Percentiles rank a stretch among this genome's conserved stretches.
These are phyloP conservation scores for Agrochola lychnidis DNA, from an alignment of 2,888 invertebrate genomes.

Conservation along the genomic window DNA sequence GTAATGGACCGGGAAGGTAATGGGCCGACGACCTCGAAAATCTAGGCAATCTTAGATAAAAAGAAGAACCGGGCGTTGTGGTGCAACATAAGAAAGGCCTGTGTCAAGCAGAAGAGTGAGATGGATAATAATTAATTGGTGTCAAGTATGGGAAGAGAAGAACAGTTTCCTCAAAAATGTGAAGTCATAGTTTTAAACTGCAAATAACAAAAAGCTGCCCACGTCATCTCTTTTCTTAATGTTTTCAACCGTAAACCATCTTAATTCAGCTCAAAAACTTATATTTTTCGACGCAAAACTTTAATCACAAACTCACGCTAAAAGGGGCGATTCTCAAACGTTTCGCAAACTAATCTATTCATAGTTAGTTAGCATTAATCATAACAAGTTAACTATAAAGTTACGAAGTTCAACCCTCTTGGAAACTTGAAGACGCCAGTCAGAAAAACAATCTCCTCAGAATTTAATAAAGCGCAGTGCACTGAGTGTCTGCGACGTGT, in stretches of 20 bases:
- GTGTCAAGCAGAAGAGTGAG: background rate
- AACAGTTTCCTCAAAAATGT: background rate
- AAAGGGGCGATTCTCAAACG: constrained; percentile 57
- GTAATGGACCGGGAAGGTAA: background rate
- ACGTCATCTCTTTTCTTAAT: constrained; percentile 17
- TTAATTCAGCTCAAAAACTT: constrained; percentile 45
- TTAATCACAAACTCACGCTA: constrained; percentile 55
- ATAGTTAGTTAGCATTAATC: constrained; percentile 69
- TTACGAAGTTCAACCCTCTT: constrained; percentile 67
- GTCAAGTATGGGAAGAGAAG: background rate
- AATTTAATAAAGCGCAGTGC: constrained; percentile 73
- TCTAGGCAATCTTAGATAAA: background rate
- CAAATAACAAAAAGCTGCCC: constrained; percentile 17
- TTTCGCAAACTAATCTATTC: constrained; percentile 68
- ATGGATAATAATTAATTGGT: background rate
- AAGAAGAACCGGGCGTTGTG: background rate
- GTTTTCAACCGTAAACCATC: constrained; percentile 40
- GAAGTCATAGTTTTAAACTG: constrained; percentile 15
- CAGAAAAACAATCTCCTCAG: constrained; percentile 69
- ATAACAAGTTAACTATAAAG: constrained; percentile 68
- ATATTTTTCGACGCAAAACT: constrained; percentile 53
- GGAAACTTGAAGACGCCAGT: constrained; percentile 64
- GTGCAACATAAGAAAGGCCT: too few species aligned
- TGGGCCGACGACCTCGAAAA: background rate
- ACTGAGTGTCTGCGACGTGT: constrained; percentile 61